Percentiles rank a stretch among this genome's conserved stretches.
Evolutionary conservation across 2,888 invertebrate species (phyloP).

Genomic region (Molanna angustata): DNA sequence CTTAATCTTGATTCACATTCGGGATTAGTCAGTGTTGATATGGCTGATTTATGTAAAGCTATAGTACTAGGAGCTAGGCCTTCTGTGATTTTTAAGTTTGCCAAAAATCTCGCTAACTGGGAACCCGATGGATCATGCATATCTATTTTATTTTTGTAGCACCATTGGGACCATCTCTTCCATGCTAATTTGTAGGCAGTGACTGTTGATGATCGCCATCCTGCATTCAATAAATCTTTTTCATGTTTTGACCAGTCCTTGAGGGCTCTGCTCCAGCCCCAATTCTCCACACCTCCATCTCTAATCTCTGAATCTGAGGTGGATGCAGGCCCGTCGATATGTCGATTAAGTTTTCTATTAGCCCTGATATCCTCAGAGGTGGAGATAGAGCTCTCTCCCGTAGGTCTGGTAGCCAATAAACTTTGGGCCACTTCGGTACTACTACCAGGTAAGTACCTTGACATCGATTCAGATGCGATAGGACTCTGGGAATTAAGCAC

Average conservation of each 20-base stretch:
- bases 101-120: neutral
- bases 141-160: neutral
- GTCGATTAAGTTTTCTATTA: constrained; percentile 9
- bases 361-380: constrained; percentile 10
- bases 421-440: constrained; percentile 35
- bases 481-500: constrained; percentile 32
- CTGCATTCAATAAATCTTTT: neutral
- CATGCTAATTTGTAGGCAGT: constrained; percentile 1
- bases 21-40: neutral
- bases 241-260: constrained; percentile 28
- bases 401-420: constrained; percentile 34
- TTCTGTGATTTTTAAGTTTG: neutral
- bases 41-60: constrained; percentile 1
- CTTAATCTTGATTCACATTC: neutral
- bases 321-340: constrained; percentile 21
- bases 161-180: neutral
- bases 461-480: constrained; percentile 32
- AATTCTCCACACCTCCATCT: constrained; percentile 36
- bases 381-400: constrained; percentile 23
- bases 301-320: constrained; percentile 29
- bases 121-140: neutral
- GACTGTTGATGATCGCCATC: constrained; percentile 1
- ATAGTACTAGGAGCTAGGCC: neutral
- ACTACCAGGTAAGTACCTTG: constrained; percentile 34
- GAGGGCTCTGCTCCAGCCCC: constrained; percentile 33